Evolutionary conservation across 2,797 vertebrate species (phyloP).

Genomic region (Cryptoprocta ferox): DNA sequence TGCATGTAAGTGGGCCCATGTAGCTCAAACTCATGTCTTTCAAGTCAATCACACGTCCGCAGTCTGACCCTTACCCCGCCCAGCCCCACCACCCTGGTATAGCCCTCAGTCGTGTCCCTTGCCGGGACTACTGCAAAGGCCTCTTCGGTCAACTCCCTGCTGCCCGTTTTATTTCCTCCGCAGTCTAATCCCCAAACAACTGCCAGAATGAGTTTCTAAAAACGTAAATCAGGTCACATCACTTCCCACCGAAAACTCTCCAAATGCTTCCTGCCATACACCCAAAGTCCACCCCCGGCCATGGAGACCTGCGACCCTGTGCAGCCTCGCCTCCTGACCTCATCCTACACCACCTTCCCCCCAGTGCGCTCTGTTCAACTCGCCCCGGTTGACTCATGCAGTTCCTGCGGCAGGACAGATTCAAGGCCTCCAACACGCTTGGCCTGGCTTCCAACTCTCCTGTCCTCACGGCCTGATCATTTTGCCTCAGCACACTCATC

Average conservation of each 20-base stretch:
- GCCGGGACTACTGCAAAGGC: neutral
- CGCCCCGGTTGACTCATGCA: neutral
- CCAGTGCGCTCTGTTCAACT: neutral
- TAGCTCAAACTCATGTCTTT: neutral
- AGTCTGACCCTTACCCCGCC: neutral
- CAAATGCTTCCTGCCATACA: neutral
- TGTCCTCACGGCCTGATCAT: neutral
- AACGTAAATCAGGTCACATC: neutral
- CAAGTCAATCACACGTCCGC: neutral
- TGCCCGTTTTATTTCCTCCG: neutral
- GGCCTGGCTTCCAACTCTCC: neutral
- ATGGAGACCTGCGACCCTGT: neutral
- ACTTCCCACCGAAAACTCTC: neutral
- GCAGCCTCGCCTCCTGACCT: neutral
- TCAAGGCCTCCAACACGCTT: neutral
- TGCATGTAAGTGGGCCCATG: rapidly evolving
- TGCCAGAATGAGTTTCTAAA: neutral
- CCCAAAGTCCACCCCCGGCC: neutral
- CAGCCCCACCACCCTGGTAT: neutral
- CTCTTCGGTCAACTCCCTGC: neutral
- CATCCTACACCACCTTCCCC: neutral
- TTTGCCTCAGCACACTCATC: neutral
- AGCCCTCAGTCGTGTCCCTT: neutral
- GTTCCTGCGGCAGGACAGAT: neutral
- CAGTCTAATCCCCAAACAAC: neutral